phyloP scores from a whole-genome alignment of 1,140 invertebrate species.

The Drosophila teissieri region DNA sequence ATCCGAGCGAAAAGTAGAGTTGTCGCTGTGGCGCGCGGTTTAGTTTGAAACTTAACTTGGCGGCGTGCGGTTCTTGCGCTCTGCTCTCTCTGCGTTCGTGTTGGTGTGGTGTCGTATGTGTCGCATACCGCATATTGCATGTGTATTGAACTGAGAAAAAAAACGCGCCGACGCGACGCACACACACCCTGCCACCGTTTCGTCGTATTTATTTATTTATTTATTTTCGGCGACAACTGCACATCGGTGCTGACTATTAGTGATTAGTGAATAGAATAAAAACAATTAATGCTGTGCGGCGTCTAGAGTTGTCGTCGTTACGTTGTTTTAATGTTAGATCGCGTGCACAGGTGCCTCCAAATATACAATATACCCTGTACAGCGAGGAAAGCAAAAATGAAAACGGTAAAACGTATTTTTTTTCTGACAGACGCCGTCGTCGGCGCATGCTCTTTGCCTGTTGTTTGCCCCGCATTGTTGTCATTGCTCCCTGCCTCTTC shows the following conservation, averaged over 20 bases:
- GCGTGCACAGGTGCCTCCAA: constrained; percentile 64
- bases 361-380: constrained; percentile 28
- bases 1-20: constrained; percentile 39
- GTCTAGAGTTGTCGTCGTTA: constrained; percentile 30
- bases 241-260: neutral
- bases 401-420: constrained; percentile 43
- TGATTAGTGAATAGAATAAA: constrained; percentile 42
- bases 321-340: constrained; percentile 41
- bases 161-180: constrained; percentile 44
- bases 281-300: constrained; percentile 49
- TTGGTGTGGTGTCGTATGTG: neutral
- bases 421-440: constrained; percentile 21
- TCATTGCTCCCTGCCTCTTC: constrained; percentile 26
- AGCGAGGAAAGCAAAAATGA: constrained; percentile 29
- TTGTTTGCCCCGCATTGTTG: constrained; percentile 33
- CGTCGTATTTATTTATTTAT: constrained; percentile 24
- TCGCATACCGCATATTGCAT: neutral
- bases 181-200: constrained; percentile 19
- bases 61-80: constrained; percentile 51
- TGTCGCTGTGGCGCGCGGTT: constrained; percentile 54
- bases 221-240: constrained; percentile 9
- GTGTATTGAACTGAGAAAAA: constrained; percentile 23
- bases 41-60: constrained; percentile 64
- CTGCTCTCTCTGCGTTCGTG: constrained; percentile 1
- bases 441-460: constrained; percentile 28